phyloP scores from a whole-genome alignment of 2,888 invertebrate species.

The Sthenelais limicola region DNA sequence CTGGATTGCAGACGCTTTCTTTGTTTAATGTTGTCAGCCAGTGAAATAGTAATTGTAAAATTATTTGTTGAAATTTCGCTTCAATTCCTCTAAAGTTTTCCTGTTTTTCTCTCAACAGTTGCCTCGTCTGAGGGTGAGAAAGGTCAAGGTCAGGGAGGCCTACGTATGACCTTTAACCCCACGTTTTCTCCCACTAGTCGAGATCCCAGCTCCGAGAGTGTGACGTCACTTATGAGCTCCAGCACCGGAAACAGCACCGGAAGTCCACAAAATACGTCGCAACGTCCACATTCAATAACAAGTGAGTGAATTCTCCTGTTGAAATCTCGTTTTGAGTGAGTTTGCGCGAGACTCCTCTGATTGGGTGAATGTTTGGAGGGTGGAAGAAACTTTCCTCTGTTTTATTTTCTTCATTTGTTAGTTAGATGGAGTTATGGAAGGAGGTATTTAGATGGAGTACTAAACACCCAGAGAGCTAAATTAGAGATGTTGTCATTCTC shows the following conservation, averaged over 20 bases:
- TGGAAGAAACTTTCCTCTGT: too few species aligned
- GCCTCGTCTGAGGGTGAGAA: constrained; percentile 82
- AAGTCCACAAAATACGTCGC: constrained; percentile 79
- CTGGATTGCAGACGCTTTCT: too few species aligned
- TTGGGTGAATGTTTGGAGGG: too few species aligned
- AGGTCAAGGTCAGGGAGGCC: constrained; percentile 71
- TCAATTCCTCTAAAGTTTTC: background rate
- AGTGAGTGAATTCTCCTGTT: constrained; percentile 75
- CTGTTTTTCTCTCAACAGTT: constrained; percentile 52
- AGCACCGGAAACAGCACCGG: constrained; percentile 78
- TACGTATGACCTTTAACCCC: constrained; percentile 54
- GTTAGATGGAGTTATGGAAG: too few species aligned
- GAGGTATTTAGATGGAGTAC: too few species aligned
- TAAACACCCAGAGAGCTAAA: too few species aligned
- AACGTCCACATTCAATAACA: constrained; percentile 84
- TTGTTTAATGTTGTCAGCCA: too few species aligned
- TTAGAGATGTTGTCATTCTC: too few species aligned
- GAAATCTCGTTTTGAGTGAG: too few species aligned
- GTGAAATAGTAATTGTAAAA: background rate
- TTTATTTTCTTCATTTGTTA: too few species aligned
- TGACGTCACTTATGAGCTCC: constrained; percentile 82
- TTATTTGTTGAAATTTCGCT: background rate
- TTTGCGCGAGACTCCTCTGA: too few species aligned
- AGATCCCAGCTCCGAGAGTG: constrained; percentile 78
- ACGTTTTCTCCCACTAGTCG: constrained; percentile 59